Base-by-base conservation (phyloP, 1,140 invertebrate genomes). In the Cheumatopsyche charites region DNA sequence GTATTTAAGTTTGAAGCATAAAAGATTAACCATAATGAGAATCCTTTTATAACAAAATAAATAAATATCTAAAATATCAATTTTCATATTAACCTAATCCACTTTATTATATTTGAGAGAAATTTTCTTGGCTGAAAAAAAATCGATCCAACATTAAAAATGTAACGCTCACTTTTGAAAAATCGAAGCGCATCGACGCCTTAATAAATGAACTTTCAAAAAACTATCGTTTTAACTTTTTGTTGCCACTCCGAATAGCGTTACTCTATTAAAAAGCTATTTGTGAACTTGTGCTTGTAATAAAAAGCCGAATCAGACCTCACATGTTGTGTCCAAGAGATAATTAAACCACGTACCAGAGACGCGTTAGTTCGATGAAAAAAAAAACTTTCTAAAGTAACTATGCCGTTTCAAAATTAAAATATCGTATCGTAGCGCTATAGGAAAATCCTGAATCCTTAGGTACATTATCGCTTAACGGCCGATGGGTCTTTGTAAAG, bases 211-310 rank as follows among this genome's bases (percentile, higher is more conserved):
- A 58, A 58, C 55, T 58, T 58, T 58, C 55, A 23, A 58, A 58
- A 23, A 26, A 52, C 47, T 52, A 58, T 58, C 21, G 21, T 58
- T 25, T 25, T 11, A 4, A 25, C 55, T 58, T 58, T 58, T 58
- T 58, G 55, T 58, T 11, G n/a, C 55, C 9, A 23, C 25, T 58
- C 55, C 55, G 9, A 3, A 58, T 58, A 9, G 21, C 21, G 12
- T 58, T 58, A 26, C 21, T 58, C 55, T 58, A 58, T 58, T 58
- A 58, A 58, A 58, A 58, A 58, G 55, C 55, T 58, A 58, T 58
- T 58, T 58, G 55, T 58, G 21, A 58, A 58, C 13, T 3, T n/a
- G 15, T 47, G 15, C 43, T n/a, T 9, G 29, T 36, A 36, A 58
- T 58, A 58, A 21, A 58, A 23, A 58, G 21, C 55, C 7, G 11